Percentiles rank a stretch among this genome's conserved stretches.
Conservation (phyloP, 1,140 invertebrate species). For the Drosophila asahinai region DNA sequence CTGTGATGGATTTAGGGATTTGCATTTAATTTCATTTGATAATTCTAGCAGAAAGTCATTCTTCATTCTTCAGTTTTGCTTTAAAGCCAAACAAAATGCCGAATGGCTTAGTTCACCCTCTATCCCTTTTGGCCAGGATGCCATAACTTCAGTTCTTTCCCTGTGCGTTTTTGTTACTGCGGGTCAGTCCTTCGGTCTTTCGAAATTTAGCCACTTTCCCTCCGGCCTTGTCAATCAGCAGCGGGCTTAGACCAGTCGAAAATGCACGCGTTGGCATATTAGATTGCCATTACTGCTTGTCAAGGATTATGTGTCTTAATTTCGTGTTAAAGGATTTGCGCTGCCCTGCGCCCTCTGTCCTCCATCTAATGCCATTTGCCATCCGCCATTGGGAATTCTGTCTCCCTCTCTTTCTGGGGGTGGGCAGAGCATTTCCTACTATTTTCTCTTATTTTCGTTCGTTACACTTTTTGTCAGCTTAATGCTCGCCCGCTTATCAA, state of each 20-base stretch:
- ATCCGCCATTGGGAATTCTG: slow-evolving; percentile 11
- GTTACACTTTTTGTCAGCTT: slow-evolving; percentile 79
- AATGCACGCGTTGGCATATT: slow-evolving; percentile 82
- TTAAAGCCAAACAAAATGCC: slow-evolving; percentile 52
- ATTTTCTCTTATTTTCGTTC: slow-evolving; percentile 63
- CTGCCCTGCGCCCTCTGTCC: slow-evolving; percentile 43
- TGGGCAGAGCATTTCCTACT: slow-evolving; percentile 16
- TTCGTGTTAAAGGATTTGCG: slow-evolving; percentile 82
- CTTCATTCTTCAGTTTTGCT: slow-evolving; percentile 43
- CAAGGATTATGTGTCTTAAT: slow-evolving; percentile 81
- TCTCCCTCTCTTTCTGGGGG: not conserved
- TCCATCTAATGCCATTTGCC: not conserved
- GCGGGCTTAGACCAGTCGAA: slow-evolving; percentile 63
- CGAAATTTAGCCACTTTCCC: slow-evolving; percentile 29
- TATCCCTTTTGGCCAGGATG: slow-evolving; percentile 33
- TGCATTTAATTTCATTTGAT: slow-evolving; percentile 57
- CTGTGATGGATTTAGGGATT: slow-evolving; percentile 44
- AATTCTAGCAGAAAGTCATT: slow-evolving; percentile 64
- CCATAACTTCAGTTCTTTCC: slow-evolving; percentile 47
- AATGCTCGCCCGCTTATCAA: slow-evolving; percentile 75
- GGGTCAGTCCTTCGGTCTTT: not conserved
- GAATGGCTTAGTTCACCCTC: slow-evolving; percentile 51
- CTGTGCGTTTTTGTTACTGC: slow-evolving; percentile 21
- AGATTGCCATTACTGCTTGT: slow-evolving; percentile 83
- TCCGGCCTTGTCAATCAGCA: slow-evolving; percentile 67